Evolutionary conservation across 2,888 invertebrate genomes (phyloP), one percentile per base, ranked within the genome.

Genomic region (Branchipolynoe longqiensis): DNA sequence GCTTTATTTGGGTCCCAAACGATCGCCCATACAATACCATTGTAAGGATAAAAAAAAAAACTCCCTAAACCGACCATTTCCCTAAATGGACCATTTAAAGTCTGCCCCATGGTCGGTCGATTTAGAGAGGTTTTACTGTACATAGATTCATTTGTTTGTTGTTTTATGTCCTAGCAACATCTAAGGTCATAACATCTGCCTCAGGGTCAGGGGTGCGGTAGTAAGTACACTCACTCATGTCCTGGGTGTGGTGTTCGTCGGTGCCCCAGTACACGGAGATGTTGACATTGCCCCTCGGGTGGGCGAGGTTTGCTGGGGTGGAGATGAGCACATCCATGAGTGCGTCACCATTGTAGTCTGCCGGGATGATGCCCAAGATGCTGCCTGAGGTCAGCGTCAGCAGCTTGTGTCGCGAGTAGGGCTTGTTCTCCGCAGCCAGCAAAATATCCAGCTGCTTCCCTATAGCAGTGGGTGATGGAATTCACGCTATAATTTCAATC

Each of bases 271-370:
- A 41, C 25, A 78, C 54, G 28, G 8, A 3, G 54, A 78, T 48
- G n/a, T 14, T n/a, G 48, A 78, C 41, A 14, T 22, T 40, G 1
- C 1, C 8, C 1, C 31, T 31, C 1, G 12, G 28, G 0, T 1
- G 1, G 31, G 25, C 18, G n/a, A 6, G 8, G 8, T 22, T 22
- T 14, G 8, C n/a, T 6, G 73, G 41, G 4, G 3, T 33, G 36
- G 92, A 97, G 0, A 98, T 95, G 88, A 98, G 93, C 25, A 98
- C 95, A 93, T 99, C 98, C 98, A 98, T 98, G 85, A 97, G 95
- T 0, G 97, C 97, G 94, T 99, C 98, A 0, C 98, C 98, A 94
- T 98, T 97, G 92, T 97, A 99, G 93, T 99, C 98, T 0, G 97
- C 98, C 38, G 98, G 98, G 0, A 98, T 97, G 4, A 98, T 96